Evolutionary conservation across 2,888 invertebrate species (phyloP).

Genomic region (Lobophora halterata): DNA sequence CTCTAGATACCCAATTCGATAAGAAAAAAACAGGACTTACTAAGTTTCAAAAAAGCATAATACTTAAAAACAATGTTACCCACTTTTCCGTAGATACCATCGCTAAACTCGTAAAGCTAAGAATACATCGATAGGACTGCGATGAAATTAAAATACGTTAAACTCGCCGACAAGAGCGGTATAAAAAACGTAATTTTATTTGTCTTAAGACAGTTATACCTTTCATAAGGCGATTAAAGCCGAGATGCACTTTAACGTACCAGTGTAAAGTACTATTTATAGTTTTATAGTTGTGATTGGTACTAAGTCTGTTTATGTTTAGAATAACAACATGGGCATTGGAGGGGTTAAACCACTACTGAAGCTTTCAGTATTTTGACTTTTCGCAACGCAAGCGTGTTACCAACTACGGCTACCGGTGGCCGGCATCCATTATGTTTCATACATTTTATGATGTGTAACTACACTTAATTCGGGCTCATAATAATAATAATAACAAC

Average conservation of each 20-base stretch:
- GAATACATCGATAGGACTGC: constrained; percentile 35
- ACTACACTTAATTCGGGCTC: too few relatives aligned
- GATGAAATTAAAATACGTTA: constrained; percentile 52
- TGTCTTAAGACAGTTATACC: constrained; percentile 50
- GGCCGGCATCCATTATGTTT: too few relatives aligned
- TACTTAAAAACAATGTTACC: constrained; percentile 16
- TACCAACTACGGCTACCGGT: too few relatives aligned
- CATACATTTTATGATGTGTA: too few relatives aligned
- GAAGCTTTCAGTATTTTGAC: too few relatives aligned
- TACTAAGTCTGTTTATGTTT: neutral
- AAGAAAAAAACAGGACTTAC: neutral
- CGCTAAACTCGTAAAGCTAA: constrained; percentile 28
- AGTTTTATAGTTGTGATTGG: constrained; percentile 45
- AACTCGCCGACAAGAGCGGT: constrained; percentile 51
- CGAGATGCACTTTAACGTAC: constrained; percentile 39
- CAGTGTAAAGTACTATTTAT: constrained; percentile 48
- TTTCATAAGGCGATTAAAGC: constrained; percentile 53
- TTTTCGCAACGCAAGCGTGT: too few relatives aligned
- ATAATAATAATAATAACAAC: too few relatives aligned
- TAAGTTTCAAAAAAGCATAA: neutral
- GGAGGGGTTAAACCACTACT: neutral
- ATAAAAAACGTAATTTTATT: constrained; percentile 67
- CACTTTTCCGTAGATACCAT: constrained; percentile 20
- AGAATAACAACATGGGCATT: neutral
- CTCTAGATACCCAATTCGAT: too few relatives aligned